Percentiles rank a stretch among this genome's conserved stretches.
Evolutionary conservation across 1,140 invertebrate species (phyloP).

Genomic region (Brachionus paranguensis): DNA sequence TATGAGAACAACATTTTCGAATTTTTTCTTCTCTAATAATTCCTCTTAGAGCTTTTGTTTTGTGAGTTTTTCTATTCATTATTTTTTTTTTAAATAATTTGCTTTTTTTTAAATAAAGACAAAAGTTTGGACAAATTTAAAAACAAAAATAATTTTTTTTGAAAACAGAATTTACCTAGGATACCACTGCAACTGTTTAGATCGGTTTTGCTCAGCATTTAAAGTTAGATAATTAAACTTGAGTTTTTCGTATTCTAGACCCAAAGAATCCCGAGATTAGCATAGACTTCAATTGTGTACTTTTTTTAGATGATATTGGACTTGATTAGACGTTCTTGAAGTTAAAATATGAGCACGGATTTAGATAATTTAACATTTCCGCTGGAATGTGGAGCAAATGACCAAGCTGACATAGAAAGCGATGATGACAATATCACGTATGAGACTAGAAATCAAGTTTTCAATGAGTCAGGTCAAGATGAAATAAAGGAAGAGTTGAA

Average conservation of each 20-base stretch:
- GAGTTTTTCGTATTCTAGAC: not conserved
- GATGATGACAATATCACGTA: slow-evolving; percentile 10
- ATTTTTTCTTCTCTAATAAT: not conserved
- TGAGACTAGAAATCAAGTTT: not conserved
- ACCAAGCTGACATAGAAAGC: not conserved
- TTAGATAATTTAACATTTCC: slow-evolving; percentile 40
- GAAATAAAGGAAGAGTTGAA: slow-evolving; percentile 23
- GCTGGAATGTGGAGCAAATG: slow-evolving; percentile 24
- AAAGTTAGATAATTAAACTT: not conserved
- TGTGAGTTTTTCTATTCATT: not conserved
- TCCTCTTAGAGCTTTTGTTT: not conserved
- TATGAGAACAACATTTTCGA: not conserved
- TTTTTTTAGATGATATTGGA: slow-evolving; percentile 2
- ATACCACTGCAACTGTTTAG: not conserved
- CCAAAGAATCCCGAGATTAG: not conserved
- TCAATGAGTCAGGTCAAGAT: slow-evolving; percentile 18
- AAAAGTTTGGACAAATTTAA: not conserved
- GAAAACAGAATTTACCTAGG: not conserved
- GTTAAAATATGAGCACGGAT: slow-evolving; percentile 36
- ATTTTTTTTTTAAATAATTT: not conserved
- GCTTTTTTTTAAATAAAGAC: not conserved
- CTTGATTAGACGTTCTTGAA: not conserved
- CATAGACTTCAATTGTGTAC: no score
- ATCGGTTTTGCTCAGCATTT: not conserved
- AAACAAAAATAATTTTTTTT: not conserved